Conservation (phyloP, 2,888 invertebrate species). For the Meta bourneti region DNA sequence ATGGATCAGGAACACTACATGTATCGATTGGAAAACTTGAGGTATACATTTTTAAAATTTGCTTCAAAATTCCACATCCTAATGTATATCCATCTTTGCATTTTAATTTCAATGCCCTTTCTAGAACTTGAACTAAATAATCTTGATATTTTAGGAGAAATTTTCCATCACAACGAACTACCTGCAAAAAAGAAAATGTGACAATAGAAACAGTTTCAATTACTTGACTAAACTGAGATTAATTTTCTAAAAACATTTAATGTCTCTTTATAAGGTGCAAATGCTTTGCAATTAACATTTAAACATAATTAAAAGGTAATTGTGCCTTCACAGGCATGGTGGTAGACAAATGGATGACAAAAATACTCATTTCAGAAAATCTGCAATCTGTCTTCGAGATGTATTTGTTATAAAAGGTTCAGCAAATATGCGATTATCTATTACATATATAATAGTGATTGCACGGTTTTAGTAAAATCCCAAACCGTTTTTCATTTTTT, state of each 20-base stretch:
- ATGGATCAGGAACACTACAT: constrained; percentile 83
- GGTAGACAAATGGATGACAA: no score
- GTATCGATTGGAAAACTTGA: constrained; percentile 85
- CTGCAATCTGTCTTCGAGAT: no score
- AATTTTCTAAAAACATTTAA: neutral
- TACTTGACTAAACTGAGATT: neutral
- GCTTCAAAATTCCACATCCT: constrained; percentile 85
- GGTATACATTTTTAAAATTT: constrained; percentile 84
- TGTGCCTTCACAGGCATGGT: no score
- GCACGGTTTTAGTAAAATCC: no score
- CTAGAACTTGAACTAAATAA: constrained; percentile 84
- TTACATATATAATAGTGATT: no score
- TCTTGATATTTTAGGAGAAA: constrained; percentile 86
- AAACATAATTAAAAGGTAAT: neutral
- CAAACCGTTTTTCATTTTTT: no score
- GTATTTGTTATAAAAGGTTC: no score
- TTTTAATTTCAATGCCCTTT: constrained; percentile 86
- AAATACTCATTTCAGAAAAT: no score
- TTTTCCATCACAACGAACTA: constrained; percentile 86
- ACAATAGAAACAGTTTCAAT: neutral
- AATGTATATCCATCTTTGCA: constrained; percentile 86
- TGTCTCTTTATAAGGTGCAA: neutral
- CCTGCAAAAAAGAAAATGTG: constrained; percentile 79
- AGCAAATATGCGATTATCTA: no score
- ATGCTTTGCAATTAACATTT: no score